Base-by-base conservation (phyloP, 1,140 invertebrate genomes). In the Colletes latitarsis region DNA sequence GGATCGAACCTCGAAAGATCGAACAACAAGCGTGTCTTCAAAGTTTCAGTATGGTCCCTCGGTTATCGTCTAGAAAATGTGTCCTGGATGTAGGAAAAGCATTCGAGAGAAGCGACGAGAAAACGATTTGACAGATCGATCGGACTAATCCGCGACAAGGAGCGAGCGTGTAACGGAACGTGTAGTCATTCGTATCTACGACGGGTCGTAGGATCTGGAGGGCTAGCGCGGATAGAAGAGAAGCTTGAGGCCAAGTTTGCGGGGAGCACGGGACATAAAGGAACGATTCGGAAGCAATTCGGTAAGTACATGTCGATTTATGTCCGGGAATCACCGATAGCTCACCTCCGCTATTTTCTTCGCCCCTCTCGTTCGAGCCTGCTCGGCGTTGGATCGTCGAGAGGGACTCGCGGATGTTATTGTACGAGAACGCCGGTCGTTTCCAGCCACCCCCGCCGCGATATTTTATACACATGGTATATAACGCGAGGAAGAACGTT, bases 261-360 rank as follows among this genome's bases (percentile, higher is more conserved):
- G 62, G 79, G 77, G 81, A 84, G 85, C 66, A 86, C 79, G 69
- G 80, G 81, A 86, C 85, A 91, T 89, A 90, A 89, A 90, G 78
- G 83, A 91, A 82, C 87, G 89, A 92, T 91, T 92, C 90, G 84
- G 89, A 92, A 92, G 90, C 90, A 92, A 92, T 92, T 92, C 88
- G 84, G 90, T 91, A 91, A 92, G 90, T 91, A 92, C 89, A 88
- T 73, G 87, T 91, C 90, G 90, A 92, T 92, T 91, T 92, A 92
- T 90, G 88, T 91, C 87, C 85, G 83, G 77, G 83, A 89, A 90
- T 90, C 86, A 84, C 74, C 90, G 87, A 90, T 91, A 91, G 88
- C 80, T 91, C 82, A 88, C 85, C 81, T 87, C 83, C 82, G 75
- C 77, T 72, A 79, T 82, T 83, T 84, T 83, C 85, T 66, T 66